These are phyloP conservation scores for Euthynnus affinis DNA, from an alignment of 2,797 vertebrate genomes.

Conservation along the genomic window DNA sequence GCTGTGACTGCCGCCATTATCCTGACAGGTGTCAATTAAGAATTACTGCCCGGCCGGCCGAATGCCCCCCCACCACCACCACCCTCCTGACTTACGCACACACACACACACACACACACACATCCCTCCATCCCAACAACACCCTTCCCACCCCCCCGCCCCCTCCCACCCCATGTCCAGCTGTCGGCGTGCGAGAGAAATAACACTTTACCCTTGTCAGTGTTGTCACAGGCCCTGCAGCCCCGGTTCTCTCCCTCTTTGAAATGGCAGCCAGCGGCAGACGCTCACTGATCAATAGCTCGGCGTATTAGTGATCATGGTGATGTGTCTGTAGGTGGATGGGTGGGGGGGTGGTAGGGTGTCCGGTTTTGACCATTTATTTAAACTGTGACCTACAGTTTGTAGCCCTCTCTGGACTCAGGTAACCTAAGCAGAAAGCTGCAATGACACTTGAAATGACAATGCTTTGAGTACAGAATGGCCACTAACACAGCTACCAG, in stretches of 20 bases:
- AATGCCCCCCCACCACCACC: slow-evolving; percentile 51
- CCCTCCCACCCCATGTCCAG: slow-evolving; percentile 92
- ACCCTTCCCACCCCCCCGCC: slow-evolving; percentile 88
- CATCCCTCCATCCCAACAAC: slow-evolving; percentile 46
- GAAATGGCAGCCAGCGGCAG: slow-evolving; percentile 84
- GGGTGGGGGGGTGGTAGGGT: neutral
- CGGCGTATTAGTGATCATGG: slow-evolving; percentile 88
- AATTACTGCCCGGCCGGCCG: slow-evolving; percentile 94
- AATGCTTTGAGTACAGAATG: slow-evolving; percentile 43
- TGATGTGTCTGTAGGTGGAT: slow-evolving; percentile 74
- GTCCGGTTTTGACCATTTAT: slow-evolving; percentile 9
- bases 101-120: slow-evolving; percentile 12
- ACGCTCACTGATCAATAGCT: slow-evolving; percentile 92
- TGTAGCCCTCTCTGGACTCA: neutral
- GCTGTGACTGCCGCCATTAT: slow-evolving; percentile 96
- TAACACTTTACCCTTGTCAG: slow-evolving; percentile 98
- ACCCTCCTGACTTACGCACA: slow-evolving; percentile 13
- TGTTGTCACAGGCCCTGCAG: slow-evolving; percentile 85
- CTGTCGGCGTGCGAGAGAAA: slow-evolving; percentile 95
- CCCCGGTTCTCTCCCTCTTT: slow-evolving; percentile 77
- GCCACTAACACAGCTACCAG: too few relatives aligned
- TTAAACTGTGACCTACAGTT: slow-evolving; percentile 12
- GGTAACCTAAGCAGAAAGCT: neutral
- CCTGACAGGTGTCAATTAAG: slow-evolving; percentile 99
- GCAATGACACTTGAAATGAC: neutral